phyloP scores from a whole-genome alignment of 1,140 invertebrate species.

The Notospermus geniculatus region DNA sequence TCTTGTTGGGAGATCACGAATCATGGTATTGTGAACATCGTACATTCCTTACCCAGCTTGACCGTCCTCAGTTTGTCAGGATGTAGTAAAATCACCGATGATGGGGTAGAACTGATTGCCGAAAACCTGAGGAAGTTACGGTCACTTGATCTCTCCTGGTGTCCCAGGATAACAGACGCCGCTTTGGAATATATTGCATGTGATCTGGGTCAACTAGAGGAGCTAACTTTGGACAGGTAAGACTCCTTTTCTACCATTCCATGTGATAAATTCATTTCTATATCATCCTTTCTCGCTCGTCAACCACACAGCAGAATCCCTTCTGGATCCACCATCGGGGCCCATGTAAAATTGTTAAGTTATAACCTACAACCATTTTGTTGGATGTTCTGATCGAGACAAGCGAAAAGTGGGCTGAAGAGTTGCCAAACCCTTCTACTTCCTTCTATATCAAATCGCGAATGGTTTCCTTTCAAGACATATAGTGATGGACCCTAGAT shows the following conservation, averaged over 20 bases:
- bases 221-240: conserved; percentile 90
- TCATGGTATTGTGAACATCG: conserved; percentile 92
- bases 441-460: too few species aligned
- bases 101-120: conserved; percentile 90
- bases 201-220: conserved; percentile 88
- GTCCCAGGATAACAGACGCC: conserved; percentile 90
- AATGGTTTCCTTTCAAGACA: too few species aligned
- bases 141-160: conserved; percentile 90
- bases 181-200: conserved; percentile 95
- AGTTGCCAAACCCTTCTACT: too few species aligned
- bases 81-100: conserved; percentile 94
- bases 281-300: too few species aligned
- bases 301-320: too few species aligned
- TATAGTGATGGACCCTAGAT: too few species aligned
- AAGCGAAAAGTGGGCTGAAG: too few species aligned
- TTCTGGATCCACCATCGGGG: too few species aligned
- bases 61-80: conserved; percentile 88
- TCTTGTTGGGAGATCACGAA: conserved; percentile 97
- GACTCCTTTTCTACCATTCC: conserved; percentile 23
- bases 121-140: conserved; percentile 88
- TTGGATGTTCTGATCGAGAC: too few species aligned
- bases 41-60: conserved; percentile 87
- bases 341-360: too few species aligned
- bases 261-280: too few species aligned
- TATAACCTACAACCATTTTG: too few species aligned